Conservation (phyloP, 2,888 invertebrate species). For the Amphipyra tragopoginis region DNA sequence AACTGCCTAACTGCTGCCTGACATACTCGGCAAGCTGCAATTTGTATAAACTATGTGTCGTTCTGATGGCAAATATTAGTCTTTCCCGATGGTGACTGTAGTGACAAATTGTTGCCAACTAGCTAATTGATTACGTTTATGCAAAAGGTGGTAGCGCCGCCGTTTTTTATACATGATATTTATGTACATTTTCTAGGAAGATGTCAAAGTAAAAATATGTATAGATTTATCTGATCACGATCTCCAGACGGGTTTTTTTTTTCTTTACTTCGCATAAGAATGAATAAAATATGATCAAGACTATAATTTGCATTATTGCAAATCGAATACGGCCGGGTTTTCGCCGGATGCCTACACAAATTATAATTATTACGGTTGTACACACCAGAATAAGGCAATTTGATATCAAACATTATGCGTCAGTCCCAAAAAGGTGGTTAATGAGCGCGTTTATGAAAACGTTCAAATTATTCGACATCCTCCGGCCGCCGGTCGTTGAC, state of each 20-base stretch:
- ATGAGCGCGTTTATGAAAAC: conserved; percentile 78
- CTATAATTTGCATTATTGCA: conserved; percentile 3
- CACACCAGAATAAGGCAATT: conserved; percentile 65
- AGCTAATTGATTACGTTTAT: conserved; percentile 31
- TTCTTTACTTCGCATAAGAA: background rate
- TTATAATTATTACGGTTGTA: conserved; percentile 62
- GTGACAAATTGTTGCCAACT: conserved; percentile 35
- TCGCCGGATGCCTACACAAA: conserved; percentile 25
- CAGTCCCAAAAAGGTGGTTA: conserved; percentile 75
- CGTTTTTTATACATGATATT: background rate
- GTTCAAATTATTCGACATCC: conserved; percentile 74
- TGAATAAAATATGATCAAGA: conserved; percentile 8
- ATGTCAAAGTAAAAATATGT: no score
- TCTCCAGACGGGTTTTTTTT: background rate
- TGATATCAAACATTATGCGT: conserved; percentile 71
- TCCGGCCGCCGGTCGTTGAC: conserved; percentile 71
- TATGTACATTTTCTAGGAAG: no score
- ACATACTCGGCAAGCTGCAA: conserved; percentile 41
- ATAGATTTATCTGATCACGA: background rate
- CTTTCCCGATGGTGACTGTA: conserved; percentile 15
- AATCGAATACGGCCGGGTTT: conserved; percentile 10
- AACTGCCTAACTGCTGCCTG: conserved; percentile 27
- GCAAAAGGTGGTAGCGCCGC: conserved; percentile 23
- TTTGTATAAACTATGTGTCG: conserved; percentile 32
- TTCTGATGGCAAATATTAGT: conserved; percentile 35